A percentile compares a stretch with the other conserved stretches of the same genome.
These are phyloP conservation scores for Alca torda DNA, from an alignment of 2,797 vertebrate species.

Conservation along the genomic window DNA sequence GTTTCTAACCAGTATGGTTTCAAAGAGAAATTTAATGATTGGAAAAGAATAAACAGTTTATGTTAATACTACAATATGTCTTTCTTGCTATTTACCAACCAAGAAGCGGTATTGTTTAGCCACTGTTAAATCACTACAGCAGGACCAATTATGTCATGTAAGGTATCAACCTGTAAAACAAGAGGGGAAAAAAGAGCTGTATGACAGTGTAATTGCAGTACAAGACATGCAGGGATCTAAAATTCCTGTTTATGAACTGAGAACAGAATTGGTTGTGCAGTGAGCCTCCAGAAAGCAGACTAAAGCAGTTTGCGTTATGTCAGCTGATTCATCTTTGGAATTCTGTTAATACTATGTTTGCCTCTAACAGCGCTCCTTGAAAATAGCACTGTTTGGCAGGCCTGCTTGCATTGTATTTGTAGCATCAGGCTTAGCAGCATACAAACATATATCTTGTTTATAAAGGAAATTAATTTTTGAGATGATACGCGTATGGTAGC, in stretches of 20 bases:
- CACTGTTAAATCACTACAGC: slow-evolving; percentile 14
- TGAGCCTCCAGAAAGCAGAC: not conserved
- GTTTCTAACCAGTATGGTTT: not conserved
- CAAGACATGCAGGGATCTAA: not conserved
- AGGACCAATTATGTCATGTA: slow-evolving; percentile 55
- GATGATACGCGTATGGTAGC: not conserved
- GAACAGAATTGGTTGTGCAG: not conserved
- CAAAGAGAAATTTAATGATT: not conserved
- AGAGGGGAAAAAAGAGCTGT: not conserved
- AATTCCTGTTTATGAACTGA: not conserved
- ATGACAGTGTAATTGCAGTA: not conserved
- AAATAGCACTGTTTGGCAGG: not conserved
- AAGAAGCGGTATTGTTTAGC: not conserved
- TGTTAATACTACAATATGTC: not conserved
- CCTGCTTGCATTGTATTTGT: not conserved
- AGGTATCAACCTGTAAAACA: slow-evolving; percentile 66
- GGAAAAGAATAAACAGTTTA: not conserved
- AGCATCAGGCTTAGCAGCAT: not conserved
- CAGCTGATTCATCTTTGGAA: not conserved
- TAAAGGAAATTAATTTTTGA: not conserved
- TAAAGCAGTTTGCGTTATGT: not conserved
- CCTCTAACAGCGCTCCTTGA: not conserved
- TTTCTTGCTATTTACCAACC: not conserved
- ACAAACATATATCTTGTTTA: not conserved
- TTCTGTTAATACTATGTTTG: not conserved